Conservation (phyloP, 2,888 invertebrate species). For the Ceramica pisi region DNA sequence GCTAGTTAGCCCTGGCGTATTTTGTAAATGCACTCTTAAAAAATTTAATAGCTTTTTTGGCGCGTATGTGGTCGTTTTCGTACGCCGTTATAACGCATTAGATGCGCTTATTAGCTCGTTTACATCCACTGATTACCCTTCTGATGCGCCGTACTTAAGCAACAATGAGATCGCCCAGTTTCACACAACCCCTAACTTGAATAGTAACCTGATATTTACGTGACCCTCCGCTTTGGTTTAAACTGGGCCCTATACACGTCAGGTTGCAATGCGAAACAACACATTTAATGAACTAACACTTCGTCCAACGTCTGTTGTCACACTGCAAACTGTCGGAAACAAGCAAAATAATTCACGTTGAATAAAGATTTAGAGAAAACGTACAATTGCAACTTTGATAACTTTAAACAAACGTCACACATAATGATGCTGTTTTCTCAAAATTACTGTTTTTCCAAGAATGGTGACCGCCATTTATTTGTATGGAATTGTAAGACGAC, state of each 20-base stretch:
- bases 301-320: neutral
- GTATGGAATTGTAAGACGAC: slow-evolving; percentile 17
- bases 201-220: neutral
- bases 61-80: neutral
- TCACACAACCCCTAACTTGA: neutral
- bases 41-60: neutral
- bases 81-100: too few relatives aligned
- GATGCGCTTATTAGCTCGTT: too few relatives aligned
- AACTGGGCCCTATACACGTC: slow-evolving; percentile 3
- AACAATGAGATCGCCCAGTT: neutral
- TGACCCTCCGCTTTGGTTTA: neutral
- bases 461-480: slow-evolving; percentile 1
- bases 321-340: slow-evolving; percentile 19
- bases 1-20: neutral
- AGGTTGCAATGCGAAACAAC: slow-evolving; percentile 40
- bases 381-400: slow-evolving; percentile 2
- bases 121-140: too few relatives aligned
- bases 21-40: neutral
- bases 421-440: slow-evolving; percentile 2
- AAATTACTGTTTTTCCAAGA: slow-evolving; percentile 8
- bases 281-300: slow-evolving; percentile 3
- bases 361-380: neutral
- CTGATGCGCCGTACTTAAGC: neutral
- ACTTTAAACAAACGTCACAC: neutral
- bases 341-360: slow-evolving; percentile 30